Conservation (phyloP, 1,140 invertebrate genomes). For the Ditylenchus dipsaci region DNA sequence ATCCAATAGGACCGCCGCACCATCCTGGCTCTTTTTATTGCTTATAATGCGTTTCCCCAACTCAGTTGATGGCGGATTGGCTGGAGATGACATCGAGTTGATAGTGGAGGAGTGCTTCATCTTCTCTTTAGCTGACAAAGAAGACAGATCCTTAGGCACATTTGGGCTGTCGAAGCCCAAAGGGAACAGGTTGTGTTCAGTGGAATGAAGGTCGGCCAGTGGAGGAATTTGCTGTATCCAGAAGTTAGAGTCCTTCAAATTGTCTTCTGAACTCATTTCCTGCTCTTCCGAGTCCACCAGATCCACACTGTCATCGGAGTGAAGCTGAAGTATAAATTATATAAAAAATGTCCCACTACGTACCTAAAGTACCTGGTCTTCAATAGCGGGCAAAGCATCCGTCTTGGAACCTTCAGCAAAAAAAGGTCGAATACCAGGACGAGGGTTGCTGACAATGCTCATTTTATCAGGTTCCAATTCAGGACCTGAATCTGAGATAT, state of each 20-base stretch:
- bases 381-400: slow-evolving; percentile 40
- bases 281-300: slow-evolving; percentile 15
- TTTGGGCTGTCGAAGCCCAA: background rate
- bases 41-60: background rate
- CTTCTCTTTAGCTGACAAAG: slow-evolving; percentile 3
- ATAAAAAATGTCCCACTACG: background rate
- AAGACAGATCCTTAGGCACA: background rate
- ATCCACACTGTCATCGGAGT: slow-evolving; percentile 11
- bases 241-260: background rate
- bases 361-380: slow-evolving; percentile 17
- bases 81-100: background rate
- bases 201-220: background rate
- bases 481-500: slow-evolving; percentile 48
- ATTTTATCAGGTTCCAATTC: slow-evolving; percentile 44
- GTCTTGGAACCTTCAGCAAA: slow-evolving; percentile 39
- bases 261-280: slow-evolving; percentile 32
- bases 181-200: slow-evolving; percentile 1
- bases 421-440: slow-evolving; percentile 46
- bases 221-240: slow-evolving; percentile 4
- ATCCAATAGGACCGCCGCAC: background rate
- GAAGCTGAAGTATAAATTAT: slow-evolving; percentile 15
- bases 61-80: background rate
- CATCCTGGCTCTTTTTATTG: background rate
- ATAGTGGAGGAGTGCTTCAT: slow-evolving; percentile 6
- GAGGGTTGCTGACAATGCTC: slow-evolving; percentile 44